phyloP scores from a whole-genome alignment of 1,140 invertebrate genomes.

The Trialeurodes vaporariorum region DNA sequence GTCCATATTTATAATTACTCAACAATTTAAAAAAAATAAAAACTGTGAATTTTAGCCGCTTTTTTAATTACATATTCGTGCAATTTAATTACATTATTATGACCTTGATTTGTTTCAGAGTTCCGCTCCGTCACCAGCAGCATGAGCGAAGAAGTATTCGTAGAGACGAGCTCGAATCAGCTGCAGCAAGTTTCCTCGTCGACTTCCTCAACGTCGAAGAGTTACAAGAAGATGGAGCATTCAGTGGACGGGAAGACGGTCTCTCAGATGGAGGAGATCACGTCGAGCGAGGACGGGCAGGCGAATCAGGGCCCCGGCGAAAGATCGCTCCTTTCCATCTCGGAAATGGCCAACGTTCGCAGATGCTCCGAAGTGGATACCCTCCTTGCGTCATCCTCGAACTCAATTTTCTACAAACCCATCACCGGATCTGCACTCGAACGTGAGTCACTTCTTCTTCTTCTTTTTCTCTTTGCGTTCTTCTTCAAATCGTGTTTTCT shows the following conservation, averaged over 20 bases:
- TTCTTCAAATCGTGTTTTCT: too few relatives aligned
- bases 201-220: constrained; percentile 12
- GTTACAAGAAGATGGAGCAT: constrained; percentile 16
- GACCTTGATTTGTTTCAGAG: constrained; percentile 17
- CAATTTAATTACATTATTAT: too few relatives aligned
- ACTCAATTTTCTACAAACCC: background rate
- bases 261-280: background rate
- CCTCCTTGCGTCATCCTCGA: background rate
- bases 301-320: background rate
- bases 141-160: constrained; percentile 19
- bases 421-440: background rate
- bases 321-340: background rate
- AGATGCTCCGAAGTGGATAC: background rate
- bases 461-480: too few relatives aligned
- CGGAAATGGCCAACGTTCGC: background rate
- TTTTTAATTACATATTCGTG: too few relatives aligned
- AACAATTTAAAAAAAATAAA: too few relatives aligned
- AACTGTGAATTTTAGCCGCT: too few relatives aligned
- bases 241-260: constrained; percentile 16
- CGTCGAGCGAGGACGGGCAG: background rate
- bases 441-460: background rate
- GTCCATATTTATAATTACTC: too few relatives aligned
- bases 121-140: constrained; percentile 19
- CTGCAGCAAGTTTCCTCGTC: constrained; percentile 6
- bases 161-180: constrained; percentile 16